These are phyloP conservation scores for Cerceris rybyensis DNA, from an alignment of 2,888 invertebrate species.

Conservation along the genomic window DNA sequence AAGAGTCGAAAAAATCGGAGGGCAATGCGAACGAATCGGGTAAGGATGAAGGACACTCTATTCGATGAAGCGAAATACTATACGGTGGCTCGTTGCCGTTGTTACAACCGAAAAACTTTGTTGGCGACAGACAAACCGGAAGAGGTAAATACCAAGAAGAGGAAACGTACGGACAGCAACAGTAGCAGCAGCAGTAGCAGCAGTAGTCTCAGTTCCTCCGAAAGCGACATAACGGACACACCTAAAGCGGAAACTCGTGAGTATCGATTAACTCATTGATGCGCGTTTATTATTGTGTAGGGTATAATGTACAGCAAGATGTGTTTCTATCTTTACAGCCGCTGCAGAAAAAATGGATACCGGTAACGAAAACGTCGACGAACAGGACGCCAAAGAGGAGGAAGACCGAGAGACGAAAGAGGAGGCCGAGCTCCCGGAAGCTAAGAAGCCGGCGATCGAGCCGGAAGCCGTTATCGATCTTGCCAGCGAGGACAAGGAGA, in stretches of 20 bases:
- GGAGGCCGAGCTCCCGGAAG: conserved; percentile 81
- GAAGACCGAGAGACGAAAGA: conserved; percentile 75
- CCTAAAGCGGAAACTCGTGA: conserved; percentile 73
- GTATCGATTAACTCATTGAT: conserved; percentile 20
- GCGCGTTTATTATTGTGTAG: neutral
- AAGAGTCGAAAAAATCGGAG: conserved; percentile 76
- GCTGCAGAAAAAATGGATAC: conserved; percentile 72
- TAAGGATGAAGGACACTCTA: no score
- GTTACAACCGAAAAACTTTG: no score
- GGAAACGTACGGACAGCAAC: conserved; percentile 83
- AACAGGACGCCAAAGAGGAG: conserved; percentile 76
- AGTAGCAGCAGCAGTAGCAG: conserved; percentile 83
- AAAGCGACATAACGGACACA: conserved; percentile 81
- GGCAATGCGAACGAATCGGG: conserved; percentile 61
- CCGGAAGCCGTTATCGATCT: conserved; percentile 80
- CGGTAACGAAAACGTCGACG: conserved; percentile 74
- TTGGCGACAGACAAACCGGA: conserved; percentile 78
- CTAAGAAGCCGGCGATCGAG: conserved; percentile 77
- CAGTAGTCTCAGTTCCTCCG: conserved; percentile 80
- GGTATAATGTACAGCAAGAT: neutral
- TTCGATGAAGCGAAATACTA: no score
- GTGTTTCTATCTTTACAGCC: conserved; percentile 42
- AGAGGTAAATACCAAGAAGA: conserved; percentile 82
- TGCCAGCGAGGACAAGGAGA: conserved; percentile 81
- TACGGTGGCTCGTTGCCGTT: no score